phyloP scores from a whole-genome alignment of 2,113 vertebrate species.

The Ciconia maguari region DNA sequence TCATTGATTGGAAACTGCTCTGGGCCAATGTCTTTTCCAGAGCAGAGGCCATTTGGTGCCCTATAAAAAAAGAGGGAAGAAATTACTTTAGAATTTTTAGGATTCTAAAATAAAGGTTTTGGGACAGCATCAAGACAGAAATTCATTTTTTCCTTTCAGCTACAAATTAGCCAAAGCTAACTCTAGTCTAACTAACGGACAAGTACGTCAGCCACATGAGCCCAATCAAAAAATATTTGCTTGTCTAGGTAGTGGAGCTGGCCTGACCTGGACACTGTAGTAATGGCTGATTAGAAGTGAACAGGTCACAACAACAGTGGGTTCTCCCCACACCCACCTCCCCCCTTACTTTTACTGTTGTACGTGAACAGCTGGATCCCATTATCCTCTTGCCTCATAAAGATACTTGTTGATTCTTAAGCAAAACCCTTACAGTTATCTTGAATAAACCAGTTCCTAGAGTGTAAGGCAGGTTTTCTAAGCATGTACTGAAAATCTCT shows the following conservation, averaged over 20 bases:
- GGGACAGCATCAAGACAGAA: background rate
- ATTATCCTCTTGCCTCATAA: background rate
- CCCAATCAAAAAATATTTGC: background rate
- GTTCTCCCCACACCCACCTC: background rate
- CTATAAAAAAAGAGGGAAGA: slow-evolving; percentile 59
- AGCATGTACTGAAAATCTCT: background rate
- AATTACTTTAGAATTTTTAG: background rate
- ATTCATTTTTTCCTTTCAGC: background rate
- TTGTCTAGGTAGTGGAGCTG: background rate
- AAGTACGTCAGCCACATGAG: background rate
- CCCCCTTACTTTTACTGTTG: background rate
- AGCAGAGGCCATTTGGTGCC: slow-evolving; percentile 99
- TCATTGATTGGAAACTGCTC: slow-evolving; percentile 99
- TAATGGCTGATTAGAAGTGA: background rate
- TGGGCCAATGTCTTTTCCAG: slow-evolving; percentile 99
- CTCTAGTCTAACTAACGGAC: background rate
- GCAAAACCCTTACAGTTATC: background rate
- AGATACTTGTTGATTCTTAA: background rate
- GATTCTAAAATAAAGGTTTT: background rate
- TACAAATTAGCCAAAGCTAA: background rate
- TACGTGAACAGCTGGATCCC: background rate
- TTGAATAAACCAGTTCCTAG: background rate
- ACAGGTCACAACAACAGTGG: background rate
- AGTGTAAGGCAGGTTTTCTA: background rate
- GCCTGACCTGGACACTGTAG: background rate